Evolutionary conservation across 1,140 invertebrate species (phyloP).

Genomic region (Penaeus indicus): DNA sequence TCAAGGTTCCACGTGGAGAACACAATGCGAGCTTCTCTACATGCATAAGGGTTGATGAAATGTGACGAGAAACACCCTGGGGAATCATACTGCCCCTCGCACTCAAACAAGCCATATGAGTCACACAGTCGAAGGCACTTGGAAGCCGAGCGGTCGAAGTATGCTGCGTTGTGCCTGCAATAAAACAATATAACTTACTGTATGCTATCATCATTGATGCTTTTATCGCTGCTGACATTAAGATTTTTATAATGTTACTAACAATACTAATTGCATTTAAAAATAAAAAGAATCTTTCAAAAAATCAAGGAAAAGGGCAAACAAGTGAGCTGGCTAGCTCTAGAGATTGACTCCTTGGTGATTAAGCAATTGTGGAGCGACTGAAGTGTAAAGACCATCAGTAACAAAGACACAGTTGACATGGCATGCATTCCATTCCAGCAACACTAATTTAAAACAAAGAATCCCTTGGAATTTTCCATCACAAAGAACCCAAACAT

Average conservation of each 20-base stretch:
- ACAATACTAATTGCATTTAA: not conserved
- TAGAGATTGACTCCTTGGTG: too few species aligned
- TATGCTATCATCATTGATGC: too few species aligned
- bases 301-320: too few species aligned
- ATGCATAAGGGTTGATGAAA: conserved; percentile 87
- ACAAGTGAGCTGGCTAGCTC: too few species aligned
- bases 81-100: conserved; percentile 82
- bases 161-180: conserved; percentile 43
- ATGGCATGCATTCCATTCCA: too few species aligned
- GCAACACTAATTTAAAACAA: too few species aligned
- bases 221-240: too few species aligned
- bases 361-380: too few species aligned
- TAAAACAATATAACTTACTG: not conserved
- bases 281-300: not conserved
- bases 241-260: too few species aligned
- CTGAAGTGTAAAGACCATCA: too few species aligned
- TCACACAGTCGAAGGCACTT: conserved; percentile 74
- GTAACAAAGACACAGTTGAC: too few species aligned
- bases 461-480: too few species aligned
- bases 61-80: conserved; percentile 76
- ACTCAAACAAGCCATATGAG: conserved; percentile 81
- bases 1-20: conserved; percentile 94
- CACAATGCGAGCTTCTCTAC: conserved; percentile 83
- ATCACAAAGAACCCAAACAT: not conserved
- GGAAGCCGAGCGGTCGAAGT: conserved; percentile 61